Evolutionary conservation across 2,113 vertebrate genomes (phyloP), one percentile per base, ranked within the genome.

Genomic region (Deroptyus accipitrinus): DNA sequence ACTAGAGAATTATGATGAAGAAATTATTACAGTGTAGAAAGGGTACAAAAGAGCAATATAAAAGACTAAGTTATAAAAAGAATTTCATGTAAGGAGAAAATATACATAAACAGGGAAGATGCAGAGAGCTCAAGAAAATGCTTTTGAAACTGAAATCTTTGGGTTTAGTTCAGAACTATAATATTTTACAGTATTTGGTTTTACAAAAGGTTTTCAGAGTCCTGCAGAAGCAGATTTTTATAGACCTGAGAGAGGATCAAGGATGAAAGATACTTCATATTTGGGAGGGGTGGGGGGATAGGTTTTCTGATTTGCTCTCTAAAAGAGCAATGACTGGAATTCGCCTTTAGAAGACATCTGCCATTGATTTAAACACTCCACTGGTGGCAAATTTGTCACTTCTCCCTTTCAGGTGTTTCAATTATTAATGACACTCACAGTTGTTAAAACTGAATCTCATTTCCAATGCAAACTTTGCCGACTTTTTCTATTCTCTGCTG

Each of bases 1-100:
- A 93, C 69, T 0, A 94, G 93, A 97, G 80, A 94, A 91, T 55
- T 67, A 94, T 83, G 83, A 89, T 72, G 87, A 93, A 81, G 84
- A 95, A 94, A 95, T 84, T 49, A 96, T 97, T 96, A 87, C 74
- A 96, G 66, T 35, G 54, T 86, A 87, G 82, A 92, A 96, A 90
- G 86, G 92, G 91, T 62, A 93, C 48, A 46, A 44, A 44, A 44
- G 44, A 19, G 44, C 44, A 44, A 44, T 44, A 44, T 44, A 18
- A 44, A 44, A 46, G 91, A 64, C 90, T 25, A 73, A 25, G 68
- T 83, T 95, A 91, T 92, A 95, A 92, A 96, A 95, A 96, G 83
- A 96, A 90, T 83, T 94, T 64, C 9, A 63, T 88, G 51, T 74
- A 49, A 92, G 70, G 57, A 27, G 54, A 78, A 97, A 92, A 93